phyloP scores from a whole-genome alignment of 1,140 invertebrate genomes.

The Lepidotrigona ventralis region DNA sequence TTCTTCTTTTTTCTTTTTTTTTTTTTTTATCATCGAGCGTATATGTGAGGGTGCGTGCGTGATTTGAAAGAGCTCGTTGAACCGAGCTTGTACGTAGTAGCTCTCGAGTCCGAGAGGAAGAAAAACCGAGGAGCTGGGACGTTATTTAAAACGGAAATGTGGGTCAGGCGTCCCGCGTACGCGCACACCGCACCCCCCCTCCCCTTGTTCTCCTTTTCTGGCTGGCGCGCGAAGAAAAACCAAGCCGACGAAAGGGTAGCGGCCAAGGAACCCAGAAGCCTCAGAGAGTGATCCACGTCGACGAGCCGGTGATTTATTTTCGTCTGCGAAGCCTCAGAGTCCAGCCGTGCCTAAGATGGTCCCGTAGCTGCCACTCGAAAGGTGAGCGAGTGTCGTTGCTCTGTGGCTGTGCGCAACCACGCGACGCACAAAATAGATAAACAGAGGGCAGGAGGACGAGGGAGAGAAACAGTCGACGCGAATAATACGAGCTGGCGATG shows the following conservation, averaged over 20 bases:
- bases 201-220: slow-evolving; percentile 28
- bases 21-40: no score
- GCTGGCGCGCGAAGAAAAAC: slow-evolving; percentile 20
- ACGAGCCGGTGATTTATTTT: slow-evolving; percentile 73
- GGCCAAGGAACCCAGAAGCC: neutral
- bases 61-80: neutral
- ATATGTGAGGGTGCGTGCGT: no score
- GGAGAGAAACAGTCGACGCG: neutral
- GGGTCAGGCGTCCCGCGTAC: slow-evolving; percentile 60
- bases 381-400: slow-evolving; percentile 52
- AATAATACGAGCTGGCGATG: slow-evolving; percentile 1
- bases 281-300: slow-evolving; percentile 38
- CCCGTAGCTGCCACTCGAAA: slow-evolving; percentile 16
- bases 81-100: neutral
- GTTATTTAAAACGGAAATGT: slow-evolving; percentile 74
- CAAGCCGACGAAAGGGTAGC: slow-evolving; percentile 19
- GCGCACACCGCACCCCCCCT: neutral
- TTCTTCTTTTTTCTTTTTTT: no score
- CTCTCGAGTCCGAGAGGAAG: slow-evolving; percentile 8
- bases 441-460: neutral
- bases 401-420: neutral
- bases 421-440: neutral
- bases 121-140: slow-evolving; percentile 38
- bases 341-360: slow-evolving; percentile 39
- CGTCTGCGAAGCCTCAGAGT: slow-evolving; percentile 50